A percentile compares a stretch with the other conserved stretches of the same genome.
phyloP scores from a whole-genome alignment of 2,888 invertebrate genomes.

The Andrena trimmerana region DNA sequence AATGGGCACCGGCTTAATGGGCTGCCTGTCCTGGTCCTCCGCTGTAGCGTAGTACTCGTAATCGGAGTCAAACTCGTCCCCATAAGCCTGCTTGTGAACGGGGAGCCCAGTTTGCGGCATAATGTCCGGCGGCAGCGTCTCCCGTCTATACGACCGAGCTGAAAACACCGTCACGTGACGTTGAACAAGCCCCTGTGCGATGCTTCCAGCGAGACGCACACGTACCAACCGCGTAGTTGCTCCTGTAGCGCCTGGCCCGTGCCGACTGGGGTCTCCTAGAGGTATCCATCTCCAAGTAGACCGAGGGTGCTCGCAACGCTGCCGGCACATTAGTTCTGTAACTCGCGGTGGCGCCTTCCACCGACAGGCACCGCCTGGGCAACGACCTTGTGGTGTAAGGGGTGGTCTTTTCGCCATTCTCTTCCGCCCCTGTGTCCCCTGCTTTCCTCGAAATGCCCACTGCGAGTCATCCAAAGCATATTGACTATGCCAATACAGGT shows the following conservation, averaged over 20 bases:
- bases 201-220: background rate
- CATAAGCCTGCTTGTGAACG: slow-evolving; percentile 87
- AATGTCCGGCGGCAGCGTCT: slow-evolving; percentile 87
- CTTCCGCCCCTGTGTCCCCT: slow-evolving; percentile 10
- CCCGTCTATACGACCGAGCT: slow-evolving; percentile 78
- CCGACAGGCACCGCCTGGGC: slow-evolving; percentile 78
- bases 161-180: slow-evolving; percentile 6
- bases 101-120: slow-evolving; percentile 90
- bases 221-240: slow-evolving; percentile 69
- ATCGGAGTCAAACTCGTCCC: slow-evolving; percentile 88
- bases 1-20: slow-evolving; percentile 92
- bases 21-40: slow-evolving; percentile 84
- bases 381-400: slow-evolving; percentile 61
- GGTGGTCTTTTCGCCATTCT: slow-evolving; percentile 55
- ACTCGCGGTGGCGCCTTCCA: slow-evolving; percentile 71
- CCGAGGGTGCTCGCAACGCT: slow-evolving; percentile 60
- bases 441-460: slow-evolving; percentile 36
- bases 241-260: slow-evolving; percentile 65
- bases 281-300: slow-evolving; percentile 73
- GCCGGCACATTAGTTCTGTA: slow-evolving; percentile 55
- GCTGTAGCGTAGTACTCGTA: slow-evolving; percentile 86
- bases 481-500: background rate
- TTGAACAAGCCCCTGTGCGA: too few species aligned
- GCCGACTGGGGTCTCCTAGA: slow-evolving; percentile 59
- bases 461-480: background rate